Evolutionary conservation across 2,797 vertebrate genomes (phyloP), one percentile per base, ranked within the genome.

Genomic region (Hapalemur alaotrensis): DNA sequence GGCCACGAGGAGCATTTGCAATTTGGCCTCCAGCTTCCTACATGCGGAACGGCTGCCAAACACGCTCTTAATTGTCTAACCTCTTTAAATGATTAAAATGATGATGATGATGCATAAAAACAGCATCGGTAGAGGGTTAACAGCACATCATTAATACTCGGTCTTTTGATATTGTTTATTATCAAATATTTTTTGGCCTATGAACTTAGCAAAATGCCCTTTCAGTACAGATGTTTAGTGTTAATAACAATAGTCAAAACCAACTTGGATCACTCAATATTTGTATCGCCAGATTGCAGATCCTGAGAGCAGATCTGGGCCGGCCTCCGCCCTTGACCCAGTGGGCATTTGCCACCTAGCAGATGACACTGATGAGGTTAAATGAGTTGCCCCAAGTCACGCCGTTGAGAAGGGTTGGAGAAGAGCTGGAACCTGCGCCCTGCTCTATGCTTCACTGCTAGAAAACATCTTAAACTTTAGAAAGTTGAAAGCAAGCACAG

Each of bases 1-100:
- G 76, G 76, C 12, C 2, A 1, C 0, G 2, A 2, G 54, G 35
- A 20, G 23, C 72, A n/a, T 25, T 54, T 87, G 96, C 91, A 76
- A 67, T 91, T 96, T 97, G 98, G 97, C 97, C 67, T 91, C 83
- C 43, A 7, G 6, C 38, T 25, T 57, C 61, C 83, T 46, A 28
- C 54, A 18, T 5, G 32, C 20, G 59, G 91, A 94, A 78, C 63
- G 83, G 83, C 32, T 96, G 97, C 98, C 98, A 98, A 97, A 95
- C 92, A 94, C 4, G 46, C 25, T 91, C 88, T 94, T 96, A 93
- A 98, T 95, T 92, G 91, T 93, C 97, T 97, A 86, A 91, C 82
- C 84, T 96, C 84, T 95, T 97, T 92, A 95, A 96, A 95, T 93
- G 89, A 95, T 96, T 95, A 89, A 95, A 96, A 67, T 46, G 67